These are phyloP conservation scores for Anabacerthia variegaticeps DNA, from an alignment of 2,797 vertebrate genomes.

Conservation along the genomic window DNA sequence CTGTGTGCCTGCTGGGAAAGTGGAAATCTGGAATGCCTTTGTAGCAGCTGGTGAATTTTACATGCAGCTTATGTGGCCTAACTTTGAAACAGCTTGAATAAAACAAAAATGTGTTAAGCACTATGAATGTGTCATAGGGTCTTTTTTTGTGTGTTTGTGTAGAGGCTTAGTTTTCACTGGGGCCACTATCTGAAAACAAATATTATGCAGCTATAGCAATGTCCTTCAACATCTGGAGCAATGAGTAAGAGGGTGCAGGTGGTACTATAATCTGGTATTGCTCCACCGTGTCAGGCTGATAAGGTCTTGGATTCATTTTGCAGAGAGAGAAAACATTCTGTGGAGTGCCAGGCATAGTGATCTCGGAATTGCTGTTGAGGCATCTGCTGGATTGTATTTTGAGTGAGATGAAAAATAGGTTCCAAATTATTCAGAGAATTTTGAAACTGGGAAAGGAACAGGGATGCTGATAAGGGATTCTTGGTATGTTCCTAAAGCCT, in stretches of 20 bases:
- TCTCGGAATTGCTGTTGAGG: neutral
- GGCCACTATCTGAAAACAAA: neutral
- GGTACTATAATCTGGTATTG: neutral
- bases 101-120: neutral
- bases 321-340: neutral
- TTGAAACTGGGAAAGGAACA: neutral
- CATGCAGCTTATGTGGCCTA: neutral
- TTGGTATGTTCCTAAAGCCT: neutral
- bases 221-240: neutral
- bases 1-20: slow-evolving; percentile 28
- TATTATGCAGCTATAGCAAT: neutral
- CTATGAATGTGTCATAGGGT: neutral
- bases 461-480: neutral
- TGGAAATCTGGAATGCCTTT: slow-evolving; percentile 22
- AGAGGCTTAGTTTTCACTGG: neutral
- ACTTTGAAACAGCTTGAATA: slow-evolving; percentile 51
- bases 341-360: neutral
- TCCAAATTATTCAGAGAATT: slow-evolving; percentile 38
- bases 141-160: neutral
- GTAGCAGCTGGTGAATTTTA: slow-evolving; percentile 16
- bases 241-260: neutral
- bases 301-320: slow-evolving; percentile 2
- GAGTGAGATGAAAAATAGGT: neutral
- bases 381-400: neutral
- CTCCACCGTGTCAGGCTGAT: neutral